Base-by-base conservation (phyloP, 2,888 invertebrate species). In the Tetanocera ferruginea region DNA sequence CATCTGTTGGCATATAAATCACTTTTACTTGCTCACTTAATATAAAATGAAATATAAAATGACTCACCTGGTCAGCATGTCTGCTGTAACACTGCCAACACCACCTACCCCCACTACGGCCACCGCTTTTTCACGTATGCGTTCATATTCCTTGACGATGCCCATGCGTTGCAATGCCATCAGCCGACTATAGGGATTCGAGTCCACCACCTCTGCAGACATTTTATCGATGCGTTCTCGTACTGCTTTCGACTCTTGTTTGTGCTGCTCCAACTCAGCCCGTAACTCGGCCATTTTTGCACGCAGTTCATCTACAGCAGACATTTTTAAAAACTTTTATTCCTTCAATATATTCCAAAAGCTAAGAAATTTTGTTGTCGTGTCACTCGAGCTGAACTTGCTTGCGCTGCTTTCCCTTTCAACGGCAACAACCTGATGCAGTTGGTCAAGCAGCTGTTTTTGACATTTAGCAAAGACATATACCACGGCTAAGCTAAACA, bases 141-240 rank as follows among this genome's bases (percentile, higher is more conserved):
- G 94, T 91, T 99, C 98, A 89, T 99, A 99, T 89, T 99, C 97
- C 83, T 98, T 93, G 2, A 99, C 99, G 83, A 99, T 98, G 49
- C 99, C 99, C 99, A 99, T 99, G 79, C 98, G 92, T 89, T 99
- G 98, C 79, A 99, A 90, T 0, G 99, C 99, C 98, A 99, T 98
- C 17, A 99, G 91, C n/a, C 99, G 97, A 90, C 97, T 97, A 88
- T 99, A 99, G 0, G 99, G 99, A 92, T 99, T 99, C 1, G 97
- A 95, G 91, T 99, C 99, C 14, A 97, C 95, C 11, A 99, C 99
- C 93, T 98, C 98, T 0, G 96, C 93, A 62, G 98, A 98, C 96
- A 99, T 98, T 85, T 94, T 93, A 25, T 93, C 91, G 84, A 98
- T 97, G 91, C 95, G 97, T 83, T 93, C 91, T 76, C 97, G 91